Conservation (phyloP, 2,888 invertebrate species). For the Conchocele bisecta region DNA sequence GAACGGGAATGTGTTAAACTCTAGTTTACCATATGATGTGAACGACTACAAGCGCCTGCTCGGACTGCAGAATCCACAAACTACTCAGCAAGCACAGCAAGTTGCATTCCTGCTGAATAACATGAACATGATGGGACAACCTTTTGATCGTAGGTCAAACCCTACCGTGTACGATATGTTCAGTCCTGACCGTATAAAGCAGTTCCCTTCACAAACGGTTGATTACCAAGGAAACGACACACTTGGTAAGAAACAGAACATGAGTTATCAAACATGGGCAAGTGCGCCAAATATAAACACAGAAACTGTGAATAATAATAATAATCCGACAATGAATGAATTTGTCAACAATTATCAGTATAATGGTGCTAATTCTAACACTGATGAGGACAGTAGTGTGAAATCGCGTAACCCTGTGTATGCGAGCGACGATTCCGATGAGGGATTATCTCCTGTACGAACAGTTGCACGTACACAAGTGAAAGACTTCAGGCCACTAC, state of each 20-base stretch:
- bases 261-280: slow-evolving; percentile 43
- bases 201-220: slow-evolving; percentile 24
- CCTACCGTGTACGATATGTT: slow-evolving; percentile 43
- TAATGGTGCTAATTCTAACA: slow-evolving; percentile 50
- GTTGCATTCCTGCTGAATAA: slow-evolving; percentile 69
- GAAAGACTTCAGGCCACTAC: slow-evolving; percentile 51
- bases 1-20: slow-evolving; percentile 46
- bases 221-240: slow-evolving; percentile 32
- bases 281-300: slow-evolving; percentile 45
- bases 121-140: slow-evolving; percentile 52
- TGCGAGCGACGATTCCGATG: slow-evolving; percentile 59
- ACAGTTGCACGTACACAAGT: slow-evolving; percentile 60
- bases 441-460: slow-evolving; percentile 60
- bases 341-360: slow-evolving; percentile 48
- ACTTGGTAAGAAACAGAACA: slow-evolving; percentile 24
- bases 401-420: slow-evolving; percentile 52
- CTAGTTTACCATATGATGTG: slow-evolving; percentile 60
- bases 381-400: slow-evolving; percentile 17
- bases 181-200: slow-evolving; percentile 35
- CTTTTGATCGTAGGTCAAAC: slow-evolving; percentile 52
- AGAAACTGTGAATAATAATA: background rate
- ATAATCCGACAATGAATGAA: slow-evolving; percentile 20
- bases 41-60: slow-evolving; percentile 72
- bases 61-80: slow-evolving; percentile 66
- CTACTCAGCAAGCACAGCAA: slow-evolving; percentile 68